Percentiles rank a stretch among this genome's conserved stretches.
Evolutionary conservation across 2,888 invertebrate genomes (phyloP).

Genomic region (Agriopis leucophaearia): DNA sequence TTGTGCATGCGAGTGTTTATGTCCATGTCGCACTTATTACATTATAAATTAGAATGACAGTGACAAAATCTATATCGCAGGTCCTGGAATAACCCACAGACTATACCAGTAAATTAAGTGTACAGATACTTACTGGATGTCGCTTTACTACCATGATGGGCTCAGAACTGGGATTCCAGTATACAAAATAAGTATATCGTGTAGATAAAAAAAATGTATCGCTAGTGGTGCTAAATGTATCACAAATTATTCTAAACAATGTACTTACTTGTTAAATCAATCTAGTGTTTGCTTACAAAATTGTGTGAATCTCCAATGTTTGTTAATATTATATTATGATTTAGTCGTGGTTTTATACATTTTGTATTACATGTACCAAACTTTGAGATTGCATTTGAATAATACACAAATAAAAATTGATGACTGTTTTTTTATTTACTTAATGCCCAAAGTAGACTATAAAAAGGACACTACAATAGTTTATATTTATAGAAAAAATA

Average conservation of each 20-base stretch:
- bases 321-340: conserved; percentile 60
- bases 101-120: conserved; percentile 13
- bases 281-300: conserved; percentile 61
- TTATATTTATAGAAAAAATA: too few species aligned
- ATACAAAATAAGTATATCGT: conserved; percentile 21
- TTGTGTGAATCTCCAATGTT: conserved; percentile 71
- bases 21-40: too few species aligned
- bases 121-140: background rate
- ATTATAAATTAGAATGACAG: too few species aligned
- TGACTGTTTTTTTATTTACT: conserved; percentile 58
- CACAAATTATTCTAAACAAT: conserved; percentile 53
- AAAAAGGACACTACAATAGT: too few species aligned
- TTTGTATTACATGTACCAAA: conserved; percentile 84
- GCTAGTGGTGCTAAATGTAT: conserved; percentile 49
- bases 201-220: conserved; percentile 32
- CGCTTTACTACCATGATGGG: background rate
- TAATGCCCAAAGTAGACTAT: conserved; percentile 13
- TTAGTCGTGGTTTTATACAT: conserved; percentile 82
- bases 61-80: too few species aligned
- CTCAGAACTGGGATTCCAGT: conserved; percentile 7
- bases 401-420: conserved; percentile 74
- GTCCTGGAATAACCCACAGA: too few species aligned
- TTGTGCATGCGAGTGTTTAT: too few species aligned
- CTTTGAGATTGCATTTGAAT: conserved; percentile 84
- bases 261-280: conserved; percentile 55